Conservation (phyloP, 2,797 vertebrate species). For the Pseudomugil tenellus region DNA sequence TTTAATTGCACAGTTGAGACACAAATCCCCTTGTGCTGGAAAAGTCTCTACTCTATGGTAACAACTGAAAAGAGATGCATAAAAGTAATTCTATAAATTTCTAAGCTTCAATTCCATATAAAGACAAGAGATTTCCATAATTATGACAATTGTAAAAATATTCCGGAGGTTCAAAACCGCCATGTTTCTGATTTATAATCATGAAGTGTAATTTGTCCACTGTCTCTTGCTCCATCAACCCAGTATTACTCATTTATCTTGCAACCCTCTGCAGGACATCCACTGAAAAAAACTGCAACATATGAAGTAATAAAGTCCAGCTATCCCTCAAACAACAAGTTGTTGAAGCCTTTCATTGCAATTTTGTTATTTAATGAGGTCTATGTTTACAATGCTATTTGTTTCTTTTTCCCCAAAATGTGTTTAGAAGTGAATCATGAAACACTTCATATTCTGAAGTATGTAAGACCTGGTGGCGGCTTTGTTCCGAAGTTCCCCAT, state of each 20-base stretch:
- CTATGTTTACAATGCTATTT: neutral
- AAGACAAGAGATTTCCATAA: neutral
- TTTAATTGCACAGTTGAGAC: neutral
- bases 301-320: neutral
- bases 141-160: neutral
- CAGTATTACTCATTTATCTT: neutral
- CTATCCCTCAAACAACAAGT: neutral
- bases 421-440: conserved; percentile 82
- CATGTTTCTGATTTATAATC: neutral
- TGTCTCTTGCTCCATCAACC: neutral
- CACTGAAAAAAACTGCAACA: neutral
- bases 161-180: neutral
- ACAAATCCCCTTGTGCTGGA: neutral
- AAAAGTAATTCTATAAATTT: neutral
- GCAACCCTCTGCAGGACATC: neutral
- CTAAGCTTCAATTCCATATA: neutral
- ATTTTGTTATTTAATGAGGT: neutral
- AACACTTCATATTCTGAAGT: conserved; percentile 80
- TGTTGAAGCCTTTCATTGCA: neutral
- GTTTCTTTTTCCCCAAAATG: conserved; percentile 5
- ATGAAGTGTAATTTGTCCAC: too few relatives aligned
- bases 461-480: conserved; percentile 82
- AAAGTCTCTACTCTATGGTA: neutral
- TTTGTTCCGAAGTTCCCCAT: conserved; percentile 83
- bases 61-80: neutral